phyloP scores from a whole-genome alignment of 2,888 invertebrate genomes.

The Tineola bisselliella region DNA sequence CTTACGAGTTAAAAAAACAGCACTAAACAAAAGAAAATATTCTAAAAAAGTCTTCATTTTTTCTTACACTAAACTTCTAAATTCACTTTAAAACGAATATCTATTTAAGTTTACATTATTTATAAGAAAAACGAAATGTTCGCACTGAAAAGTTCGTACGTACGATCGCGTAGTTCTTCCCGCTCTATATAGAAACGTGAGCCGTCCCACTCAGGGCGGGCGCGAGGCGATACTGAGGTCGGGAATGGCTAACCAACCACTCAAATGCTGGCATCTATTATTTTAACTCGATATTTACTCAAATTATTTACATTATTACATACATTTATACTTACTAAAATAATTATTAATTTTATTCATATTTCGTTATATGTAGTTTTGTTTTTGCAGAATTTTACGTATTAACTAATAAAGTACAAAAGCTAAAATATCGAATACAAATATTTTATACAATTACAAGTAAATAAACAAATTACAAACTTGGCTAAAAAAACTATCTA shows the following conservation, averaged over 20 bases:
- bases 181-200: neutral
- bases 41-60: neutral
- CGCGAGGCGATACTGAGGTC: neutral
- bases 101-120: neutral
- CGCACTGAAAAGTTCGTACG: neutral
- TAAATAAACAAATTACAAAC: no score
- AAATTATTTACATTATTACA: no score
- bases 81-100: neutral
- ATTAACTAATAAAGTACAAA: no score
- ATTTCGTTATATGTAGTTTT: no score
- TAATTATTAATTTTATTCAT: no score
- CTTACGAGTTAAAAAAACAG: neutral
- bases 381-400: no score
- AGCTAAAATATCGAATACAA: no score
- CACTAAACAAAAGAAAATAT: neutral
- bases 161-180: constrained; percentile 2
- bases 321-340: no score
- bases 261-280: neutral
- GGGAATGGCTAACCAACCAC: neutral
- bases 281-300: neutral
- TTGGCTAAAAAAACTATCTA: no score
- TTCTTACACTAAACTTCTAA: neutral
- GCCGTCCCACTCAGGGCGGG: neutral
- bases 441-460: no score
- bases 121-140: neutral